Base-by-base conservation (phyloP, 2,888 invertebrate species). In the Autographa pulchrina region DNA sequence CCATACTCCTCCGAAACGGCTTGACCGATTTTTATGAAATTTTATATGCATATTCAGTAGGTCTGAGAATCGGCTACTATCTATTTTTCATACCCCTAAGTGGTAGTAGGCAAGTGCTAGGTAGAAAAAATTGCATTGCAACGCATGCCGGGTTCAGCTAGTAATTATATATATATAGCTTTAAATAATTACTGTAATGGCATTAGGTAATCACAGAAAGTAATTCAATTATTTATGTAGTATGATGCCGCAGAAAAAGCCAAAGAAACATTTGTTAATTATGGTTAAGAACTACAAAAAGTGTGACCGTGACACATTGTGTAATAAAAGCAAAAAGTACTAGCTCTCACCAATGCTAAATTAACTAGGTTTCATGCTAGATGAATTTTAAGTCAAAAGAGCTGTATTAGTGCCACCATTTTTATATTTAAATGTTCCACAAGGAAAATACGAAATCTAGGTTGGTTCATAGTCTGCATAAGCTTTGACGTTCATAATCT, bases 301-400 rank as follows among this genome's bases (percentile, higher is more conserved):
- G 68, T 73, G 14, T 68, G 75, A 32, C 77, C 75, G 5, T 81
- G 80, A 68, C 65, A 63, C 70, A 66, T 56, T 48, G 13, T 6
- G n/a, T 25, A 38, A 65, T 48, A 9, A 4, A 14, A 32, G 31
- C 62, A 80, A 78, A 74, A 72, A 65, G 65, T 41, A 67, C 2
- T 2, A 64, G 71, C 72, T 32, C 54, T 63, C 62, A 83, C 82
- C 86, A 86, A 79, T 80, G 82, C 70, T 75, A 76, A 62, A 72
- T 52, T 63, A 76, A 72, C 59, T 76, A 35, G 74, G 62, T 83
- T 80, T 77, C 60, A 75, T 66, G 72, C 75, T 79, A 69, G 58
- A 62, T 68, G 52, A 58, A 63, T 70, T 77, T 68, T 16, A 56
- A 68, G 59, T 62, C 65, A 56, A 68, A 62, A 56, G 25, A 48